Conservation (phyloP, 2,113 vertebrate genomes). For the Oncorhynchus mykiss region DNA sequence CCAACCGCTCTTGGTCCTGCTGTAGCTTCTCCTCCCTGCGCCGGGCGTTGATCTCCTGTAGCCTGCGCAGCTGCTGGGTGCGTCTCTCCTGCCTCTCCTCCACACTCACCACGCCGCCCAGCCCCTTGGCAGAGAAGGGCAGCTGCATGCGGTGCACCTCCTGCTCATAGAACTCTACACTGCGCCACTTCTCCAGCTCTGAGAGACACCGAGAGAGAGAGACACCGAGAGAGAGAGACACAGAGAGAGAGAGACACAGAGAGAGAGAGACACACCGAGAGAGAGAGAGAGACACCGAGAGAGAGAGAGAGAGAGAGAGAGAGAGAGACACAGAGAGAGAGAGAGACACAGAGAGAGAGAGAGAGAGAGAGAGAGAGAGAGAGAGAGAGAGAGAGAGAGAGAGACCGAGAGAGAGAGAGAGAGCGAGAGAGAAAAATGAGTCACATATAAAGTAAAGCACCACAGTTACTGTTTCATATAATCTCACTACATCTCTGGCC, state of each 20-base stretch:
- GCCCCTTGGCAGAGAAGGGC: constrained; percentile 87
- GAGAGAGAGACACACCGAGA: too few relatives aligned
- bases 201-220: not conserved
- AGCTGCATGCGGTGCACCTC: constrained; percentile 95
- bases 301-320: too few relatives aligned
- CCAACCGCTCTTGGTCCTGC: constrained; percentile 90
- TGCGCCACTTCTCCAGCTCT: constrained; percentile 93
- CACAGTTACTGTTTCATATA: not conserved
- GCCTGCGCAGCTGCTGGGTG: constrained; percentile 88
- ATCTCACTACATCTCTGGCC: too few relatives aligned
- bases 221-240: too few relatives aligned
- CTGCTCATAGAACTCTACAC: constrained; percentile 88
- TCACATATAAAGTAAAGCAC: too few relatives aligned
- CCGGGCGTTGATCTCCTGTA: constrained; percentile 91
- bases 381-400: not conserved
- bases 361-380: not conserved
- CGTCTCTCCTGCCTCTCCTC: constrained; percentile 91
- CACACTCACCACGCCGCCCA: constrained; percentile 78
- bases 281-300: not conserved
- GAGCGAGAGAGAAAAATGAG: not conserved
- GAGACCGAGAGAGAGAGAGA: constrained; percentile 1
- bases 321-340: not conserved
- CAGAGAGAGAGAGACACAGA: too few relatives aligned
- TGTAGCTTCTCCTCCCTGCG: constrained; percentile 91
- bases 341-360: not conserved